These are phyloP conservation scores for Pycnomerus fuliginosus DNA, from an alignment of 2,888 invertebrate genomes.

Conservation along the genomic window DNA sequence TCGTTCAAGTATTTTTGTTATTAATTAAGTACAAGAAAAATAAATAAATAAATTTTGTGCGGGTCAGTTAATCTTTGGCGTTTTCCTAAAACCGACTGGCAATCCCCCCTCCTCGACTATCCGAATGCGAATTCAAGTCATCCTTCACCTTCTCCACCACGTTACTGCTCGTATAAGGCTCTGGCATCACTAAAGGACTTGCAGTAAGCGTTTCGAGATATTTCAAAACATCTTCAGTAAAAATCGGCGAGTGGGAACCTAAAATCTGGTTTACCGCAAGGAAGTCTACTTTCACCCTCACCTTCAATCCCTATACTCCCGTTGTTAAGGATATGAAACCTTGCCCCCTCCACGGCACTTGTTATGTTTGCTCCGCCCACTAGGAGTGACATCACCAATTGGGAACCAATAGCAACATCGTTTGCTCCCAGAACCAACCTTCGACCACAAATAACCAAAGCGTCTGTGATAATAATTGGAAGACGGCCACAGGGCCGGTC, in stretches of 20 bases:
- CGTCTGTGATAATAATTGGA: slow-evolving; percentile 50
- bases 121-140: slow-evolving; percentile 66
- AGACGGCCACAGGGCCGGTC: slow-evolving; percentile 41
- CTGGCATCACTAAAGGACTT: slow-evolving; percentile 39
- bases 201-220: slow-evolving; percentile 38
- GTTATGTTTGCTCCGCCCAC: slow-evolving; percentile 53
- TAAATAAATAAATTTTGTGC: too few relatives aligned
- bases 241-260: slow-evolving; percentile 47
- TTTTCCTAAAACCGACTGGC: slow-evolving; percentile 65
- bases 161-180: slow-evolving; percentile 64
- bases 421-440: slow-evolving; percentile 57
- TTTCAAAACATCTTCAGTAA: slow-evolving; percentile 42
- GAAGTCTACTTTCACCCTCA: neutral
- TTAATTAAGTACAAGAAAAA: too few relatives aligned
- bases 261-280: slow-evolving; percentile 17
- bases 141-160: slow-evolving; percentile 66
- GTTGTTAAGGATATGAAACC: slow-evolving; percentile 47
- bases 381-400: slow-evolving; percentile 55
- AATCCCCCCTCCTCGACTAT: slow-evolving; percentile 70
- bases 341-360: slow-evolving; percentile 55
- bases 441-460: slow-evolving; percentile 54
- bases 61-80: too few relatives aligned
- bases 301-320: slow-evolving; percentile 51
- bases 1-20: too few relatives aligned
- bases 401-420: slow-evolving; percentile 54